These are phyloP conservation scores for Andrena flavipes DNA, from an alignment of 2,888 invertebrate species.

Conservation along the genomic window DNA sequence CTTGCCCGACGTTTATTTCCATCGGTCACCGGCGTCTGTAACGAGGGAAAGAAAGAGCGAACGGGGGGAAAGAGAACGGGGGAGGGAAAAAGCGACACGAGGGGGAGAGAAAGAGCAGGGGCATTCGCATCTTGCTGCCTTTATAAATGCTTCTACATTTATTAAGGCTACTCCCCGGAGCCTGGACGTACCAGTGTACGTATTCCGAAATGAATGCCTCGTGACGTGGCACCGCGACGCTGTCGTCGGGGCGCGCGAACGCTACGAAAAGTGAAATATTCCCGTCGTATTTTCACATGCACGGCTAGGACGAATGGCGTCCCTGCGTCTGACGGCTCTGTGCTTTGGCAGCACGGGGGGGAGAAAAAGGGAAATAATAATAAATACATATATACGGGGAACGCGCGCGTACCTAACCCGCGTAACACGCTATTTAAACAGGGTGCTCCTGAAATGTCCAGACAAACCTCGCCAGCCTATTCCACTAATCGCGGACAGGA, in stretches of 20 bases:
- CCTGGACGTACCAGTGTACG: conserved; percentile 72
- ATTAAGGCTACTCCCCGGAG: conserved; percentile 81
- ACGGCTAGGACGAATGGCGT: conserved; percentile 82
- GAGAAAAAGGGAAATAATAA: conserved; percentile 49
- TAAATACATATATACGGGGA: conserved; percentile 45
- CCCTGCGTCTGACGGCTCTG: conserved; percentile 82
- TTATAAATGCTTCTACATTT: conserved; percentile 84
- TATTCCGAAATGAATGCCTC: conserved; percentile 83
- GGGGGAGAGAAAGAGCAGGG: conserved; percentile 54
- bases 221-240: conserved; percentile 83
- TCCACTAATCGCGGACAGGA: neutral
- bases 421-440: conserved; percentile 19
- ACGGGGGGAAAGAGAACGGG: neutral
- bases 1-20: conserved; percentile 43
- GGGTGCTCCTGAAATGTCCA: neutral
- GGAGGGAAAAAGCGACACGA: neutral
- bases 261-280: conserved; percentile 85
- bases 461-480: neutral
- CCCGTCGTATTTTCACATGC: conserved; percentile 84
- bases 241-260: conserved; percentile 80
- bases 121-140: conserved; percentile 78
- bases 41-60: conserved; percentile 22
- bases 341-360: conserved; percentile 48
- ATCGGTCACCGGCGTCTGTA: conserved; percentile 44
- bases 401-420: conserved; percentile 39